phyloP scores from a whole-genome alignment of 2,797 vertebrate species.

The Pristis pectinata region DNA sequence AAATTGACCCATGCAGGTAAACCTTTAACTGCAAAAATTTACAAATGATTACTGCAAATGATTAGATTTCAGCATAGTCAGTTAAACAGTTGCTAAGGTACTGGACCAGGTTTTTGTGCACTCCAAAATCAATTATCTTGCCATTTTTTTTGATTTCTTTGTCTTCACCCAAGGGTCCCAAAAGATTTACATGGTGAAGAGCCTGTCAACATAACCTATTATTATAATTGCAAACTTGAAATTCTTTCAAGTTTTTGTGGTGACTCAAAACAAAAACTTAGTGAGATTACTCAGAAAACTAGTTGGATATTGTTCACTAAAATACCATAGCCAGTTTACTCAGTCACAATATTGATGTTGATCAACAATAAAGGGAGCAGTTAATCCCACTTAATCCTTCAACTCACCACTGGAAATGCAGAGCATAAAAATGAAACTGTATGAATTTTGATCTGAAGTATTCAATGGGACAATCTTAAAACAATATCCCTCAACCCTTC shows the following conservation, averaged over 20 bases:
- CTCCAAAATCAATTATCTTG: constrained; percentile 1
- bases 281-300: neutral
- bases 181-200: neutral
- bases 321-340: neutral
- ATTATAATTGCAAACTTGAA: neutral
- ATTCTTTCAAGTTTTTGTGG: neutral
- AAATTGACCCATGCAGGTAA: neutral
- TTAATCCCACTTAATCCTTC: neutral
- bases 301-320: neutral
- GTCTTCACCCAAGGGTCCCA: neutral
- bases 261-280: neutral
- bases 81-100: neutral
- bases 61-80: neutral
- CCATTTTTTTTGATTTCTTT: constrained; percentile 7
- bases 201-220: neutral
- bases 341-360: neutral
- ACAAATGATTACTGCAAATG: neutral
- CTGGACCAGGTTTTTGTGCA: neutral
- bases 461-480: neutral
- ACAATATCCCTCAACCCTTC: neutral
- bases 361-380: neutral
- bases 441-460: neutral
- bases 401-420: neutral
- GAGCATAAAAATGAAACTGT: neutral
- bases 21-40: too few species aligned